A percentile compares a stretch with the other conserved stretches of the same genome.
These are phyloP conservation scores for Pluvialis apricaria DNA, from an alignment of 2,113 vertebrate species.

Conservation along the genomic window DNA sequence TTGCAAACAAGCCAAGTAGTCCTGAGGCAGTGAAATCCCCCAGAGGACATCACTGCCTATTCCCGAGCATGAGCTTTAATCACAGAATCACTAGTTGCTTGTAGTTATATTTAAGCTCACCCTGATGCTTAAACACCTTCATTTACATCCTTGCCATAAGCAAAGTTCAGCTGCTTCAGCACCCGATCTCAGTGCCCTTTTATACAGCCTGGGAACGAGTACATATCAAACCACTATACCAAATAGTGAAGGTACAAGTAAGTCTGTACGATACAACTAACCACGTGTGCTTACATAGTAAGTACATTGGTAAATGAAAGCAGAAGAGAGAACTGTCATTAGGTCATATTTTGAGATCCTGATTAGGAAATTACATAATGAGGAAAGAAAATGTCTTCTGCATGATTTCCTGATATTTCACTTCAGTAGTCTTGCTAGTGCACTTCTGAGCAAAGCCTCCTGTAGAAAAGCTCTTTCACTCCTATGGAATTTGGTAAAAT, in stretches of 20 bases:
- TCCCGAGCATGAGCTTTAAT: not conserved
- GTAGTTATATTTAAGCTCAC: not conserved
- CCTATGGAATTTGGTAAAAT: not conserved
- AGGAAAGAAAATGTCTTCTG: not conserved
- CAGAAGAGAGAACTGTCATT: not conserved
- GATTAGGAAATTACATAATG: not conserved
- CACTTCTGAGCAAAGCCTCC: not conserved
- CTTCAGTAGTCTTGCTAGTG: not conserved
- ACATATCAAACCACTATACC: not conserved
- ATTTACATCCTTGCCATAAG: not conserved
- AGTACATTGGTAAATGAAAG: not conserved
- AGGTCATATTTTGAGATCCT: not conserved
- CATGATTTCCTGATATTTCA: not conserved
- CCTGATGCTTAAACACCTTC: not conserved
- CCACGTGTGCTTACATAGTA: not conserved
- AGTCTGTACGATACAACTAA: not conserved
- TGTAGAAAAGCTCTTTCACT: not conserved
- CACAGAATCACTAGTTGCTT: not conserved
- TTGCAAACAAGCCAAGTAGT: not conserved
- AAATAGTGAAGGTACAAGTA: not conserved
- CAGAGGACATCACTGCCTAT: not conserved
- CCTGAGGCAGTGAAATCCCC: not conserved
- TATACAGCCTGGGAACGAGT: not conserved
- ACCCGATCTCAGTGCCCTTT: not conserved
- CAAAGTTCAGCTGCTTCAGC: not conserved